phyloP scores from a whole-genome alignment of 2,888 invertebrate species.

The Idaea aversata region DNA sequence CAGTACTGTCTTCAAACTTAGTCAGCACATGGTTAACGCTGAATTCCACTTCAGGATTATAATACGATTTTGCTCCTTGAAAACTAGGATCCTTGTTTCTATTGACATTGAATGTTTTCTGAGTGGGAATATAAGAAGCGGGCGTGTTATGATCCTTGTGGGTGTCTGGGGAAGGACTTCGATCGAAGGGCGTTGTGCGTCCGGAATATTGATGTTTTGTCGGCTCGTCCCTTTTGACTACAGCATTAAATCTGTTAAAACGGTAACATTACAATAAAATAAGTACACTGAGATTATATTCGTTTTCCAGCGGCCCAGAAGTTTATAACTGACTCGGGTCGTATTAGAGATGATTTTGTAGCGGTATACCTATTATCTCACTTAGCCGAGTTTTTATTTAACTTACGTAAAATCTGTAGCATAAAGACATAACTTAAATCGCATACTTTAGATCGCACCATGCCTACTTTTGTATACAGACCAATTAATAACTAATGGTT shows the following conservation, averaged over 20 bases:
- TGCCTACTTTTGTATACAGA: no score
- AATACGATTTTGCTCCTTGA: conserved; percentile 25
- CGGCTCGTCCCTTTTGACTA: conserved; percentile 55
- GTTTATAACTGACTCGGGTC: no score
- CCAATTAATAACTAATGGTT: no score
- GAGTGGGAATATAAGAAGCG: conserved; percentile 3
- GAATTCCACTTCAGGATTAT: conserved; percentile 45
- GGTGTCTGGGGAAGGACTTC: conserved; percentile 25
- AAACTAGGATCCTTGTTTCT: conserved; percentile 28
- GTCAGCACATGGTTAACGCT: conserved; percentile 46
- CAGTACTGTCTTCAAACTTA: conserved; percentile 21
- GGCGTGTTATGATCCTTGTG: conserved; percentile 29
- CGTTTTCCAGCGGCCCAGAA: no score
- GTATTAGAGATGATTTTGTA: no score
- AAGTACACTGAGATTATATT: no score
- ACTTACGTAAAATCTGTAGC: no score
- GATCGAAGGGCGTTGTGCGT: conserved; percentile 34
- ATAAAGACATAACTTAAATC: no score
- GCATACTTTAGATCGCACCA: no score
- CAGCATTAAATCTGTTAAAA: conserved; percentile 57
- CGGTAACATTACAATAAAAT: neutral
- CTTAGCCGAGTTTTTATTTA: no score
- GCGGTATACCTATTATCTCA: no score
- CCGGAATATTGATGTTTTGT: conserved; percentile 43
- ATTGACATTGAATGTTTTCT: conserved; percentile 13